Percentiles rank a stretch among this genome's conserved stretches.
phyloP scores from a whole-genome alignment of 30 jellyfish, hydroid and myxozoan genomes.

The Mastigias papua region DNA sequence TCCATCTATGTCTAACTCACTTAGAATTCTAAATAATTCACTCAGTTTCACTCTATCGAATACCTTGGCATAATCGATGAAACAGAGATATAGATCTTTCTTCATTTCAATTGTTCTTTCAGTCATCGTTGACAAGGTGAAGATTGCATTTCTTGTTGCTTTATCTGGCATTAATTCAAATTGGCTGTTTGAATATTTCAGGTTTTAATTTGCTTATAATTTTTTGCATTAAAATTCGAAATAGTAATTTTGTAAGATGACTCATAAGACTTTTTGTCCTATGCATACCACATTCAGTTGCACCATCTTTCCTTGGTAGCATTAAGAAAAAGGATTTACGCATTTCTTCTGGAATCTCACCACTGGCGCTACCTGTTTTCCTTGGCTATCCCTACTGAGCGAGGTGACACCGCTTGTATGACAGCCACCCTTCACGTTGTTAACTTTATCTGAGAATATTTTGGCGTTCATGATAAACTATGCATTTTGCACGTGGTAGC shows the following conservation, averaged over 20 bases:
- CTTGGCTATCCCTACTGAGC: too few relatives aligned
- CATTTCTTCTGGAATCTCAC: background rate
- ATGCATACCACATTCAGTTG: conserved; percentile 39
- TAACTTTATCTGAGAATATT: too few relatives aligned
- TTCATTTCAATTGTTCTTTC: conserved; percentile 11
- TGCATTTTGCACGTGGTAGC: too few relatives aligned
- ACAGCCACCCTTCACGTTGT: too few relatives aligned
- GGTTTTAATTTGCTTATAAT: background rate
- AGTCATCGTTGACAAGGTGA: background rate
- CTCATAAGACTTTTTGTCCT: conserved; percentile 39
- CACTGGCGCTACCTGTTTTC: too few relatives aligned
- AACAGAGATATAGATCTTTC: conserved; percentile 25
- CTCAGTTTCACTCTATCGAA: conserved; percentile 19
- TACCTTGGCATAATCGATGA: conserved; percentile 48
- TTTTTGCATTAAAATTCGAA: conserved; percentile 13
- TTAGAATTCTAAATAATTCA: background rate
- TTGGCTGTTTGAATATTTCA: conserved; percentile 18
- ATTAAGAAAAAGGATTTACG: background rate
- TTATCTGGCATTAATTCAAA: conserved; percentile 17
- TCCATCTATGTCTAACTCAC: conserved; percentile 10
- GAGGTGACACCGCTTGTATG: too few relatives aligned
- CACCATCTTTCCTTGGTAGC: conserved; percentile 42
- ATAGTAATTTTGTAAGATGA: conserved; percentile 24
- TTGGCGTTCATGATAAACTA: too few relatives aligned
- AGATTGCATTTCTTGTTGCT: conserved; percentile 13